Evolutionary conservation across 2,888 invertebrate species (phyloP).

Genomic region (Balanococcus diminutus): DNA sequence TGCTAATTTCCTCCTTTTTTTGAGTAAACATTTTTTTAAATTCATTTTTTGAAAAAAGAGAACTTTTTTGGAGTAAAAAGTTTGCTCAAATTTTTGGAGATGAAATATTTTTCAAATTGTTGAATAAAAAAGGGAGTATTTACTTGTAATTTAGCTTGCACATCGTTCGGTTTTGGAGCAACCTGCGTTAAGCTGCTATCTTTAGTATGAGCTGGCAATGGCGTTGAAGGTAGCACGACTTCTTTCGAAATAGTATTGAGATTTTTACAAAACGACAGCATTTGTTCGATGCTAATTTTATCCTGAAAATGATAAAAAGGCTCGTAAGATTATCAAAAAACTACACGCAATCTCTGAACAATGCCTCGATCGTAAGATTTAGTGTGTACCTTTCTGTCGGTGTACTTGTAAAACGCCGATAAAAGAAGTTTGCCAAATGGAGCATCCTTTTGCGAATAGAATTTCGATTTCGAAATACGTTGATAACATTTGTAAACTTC

Average conservation of each 20-base stretch:
- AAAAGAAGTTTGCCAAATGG: constrained; percentile 54
- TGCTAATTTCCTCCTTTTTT: too few species aligned
- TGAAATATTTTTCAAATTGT: too few species aligned
- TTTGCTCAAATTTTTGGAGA: too few species aligned
- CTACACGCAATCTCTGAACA: background rate
- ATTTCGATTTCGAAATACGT: constrained; percentile 53
- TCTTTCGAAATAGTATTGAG: background rate
- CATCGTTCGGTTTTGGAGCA: background rate
- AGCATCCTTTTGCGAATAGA: constrained; percentile 51
- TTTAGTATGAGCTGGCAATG: background rate
- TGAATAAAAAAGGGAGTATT: background rate
- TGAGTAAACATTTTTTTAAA: too few species aligned
- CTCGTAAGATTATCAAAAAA: background rate
- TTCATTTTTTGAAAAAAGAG: too few species aligned
- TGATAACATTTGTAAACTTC: constrained; percentile 56
- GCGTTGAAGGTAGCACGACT: background rate
- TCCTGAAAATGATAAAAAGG: constrained; percentile 7
- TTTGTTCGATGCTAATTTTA: constrained; percentile 35
- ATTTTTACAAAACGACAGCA: constrained; percentile 35
- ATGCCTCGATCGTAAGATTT: too few species aligned
- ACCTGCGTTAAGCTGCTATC: background rate
- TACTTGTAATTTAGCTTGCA: background rate
- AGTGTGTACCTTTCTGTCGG: constrained; percentile 55
- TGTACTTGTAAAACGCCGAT: constrained; percentile 52
- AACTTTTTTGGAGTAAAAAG: too few species aligned